Conservation (phyloP, 2,113 vertebrate species). For the Heterotilapia buettikoferi region DNA sequence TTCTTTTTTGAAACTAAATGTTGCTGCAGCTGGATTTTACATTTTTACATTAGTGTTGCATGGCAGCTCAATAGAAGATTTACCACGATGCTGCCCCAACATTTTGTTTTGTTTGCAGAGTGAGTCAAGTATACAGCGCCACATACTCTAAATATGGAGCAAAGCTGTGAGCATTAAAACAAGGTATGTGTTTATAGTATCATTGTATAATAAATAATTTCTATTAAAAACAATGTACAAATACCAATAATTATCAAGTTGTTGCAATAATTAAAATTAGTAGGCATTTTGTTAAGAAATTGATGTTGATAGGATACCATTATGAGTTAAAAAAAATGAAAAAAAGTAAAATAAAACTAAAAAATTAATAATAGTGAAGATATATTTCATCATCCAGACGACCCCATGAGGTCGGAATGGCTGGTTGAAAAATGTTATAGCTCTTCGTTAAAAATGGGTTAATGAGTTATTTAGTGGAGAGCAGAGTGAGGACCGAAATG, state of each 20-base stretch:
- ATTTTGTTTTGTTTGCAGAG: not conserved
- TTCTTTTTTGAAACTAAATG: not conserved
- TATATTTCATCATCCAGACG: too few species aligned
- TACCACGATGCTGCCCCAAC: not conserved
- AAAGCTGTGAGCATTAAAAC: not conserved
- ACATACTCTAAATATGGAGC: not conserved
- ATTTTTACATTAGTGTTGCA: not conserved
- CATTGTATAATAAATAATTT: not conserved
- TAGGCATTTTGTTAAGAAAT: not conserved
- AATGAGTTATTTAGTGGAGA: too few species aligned
- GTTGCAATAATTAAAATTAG: not conserved
- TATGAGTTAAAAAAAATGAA: not conserved
- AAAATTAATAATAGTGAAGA: too few species aligned
- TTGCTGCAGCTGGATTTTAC: not conserved
- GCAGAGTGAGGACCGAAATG: too few species aligned
- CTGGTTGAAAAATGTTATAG: too few species aligned
- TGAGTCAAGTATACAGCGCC: not conserved
- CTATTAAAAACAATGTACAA: not conserved
- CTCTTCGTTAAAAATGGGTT: too few species aligned
- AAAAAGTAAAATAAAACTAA: too few species aligned
- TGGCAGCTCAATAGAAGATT: not conserved
- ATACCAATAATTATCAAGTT: not conserved
- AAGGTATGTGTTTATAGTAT: not conserved
- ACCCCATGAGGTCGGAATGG: too few species aligned
- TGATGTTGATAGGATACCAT: not conserved